phyloP scores from a whole-genome alignment of 2,888 invertebrate species.

The Leptura quadrifasciata region DNA sequence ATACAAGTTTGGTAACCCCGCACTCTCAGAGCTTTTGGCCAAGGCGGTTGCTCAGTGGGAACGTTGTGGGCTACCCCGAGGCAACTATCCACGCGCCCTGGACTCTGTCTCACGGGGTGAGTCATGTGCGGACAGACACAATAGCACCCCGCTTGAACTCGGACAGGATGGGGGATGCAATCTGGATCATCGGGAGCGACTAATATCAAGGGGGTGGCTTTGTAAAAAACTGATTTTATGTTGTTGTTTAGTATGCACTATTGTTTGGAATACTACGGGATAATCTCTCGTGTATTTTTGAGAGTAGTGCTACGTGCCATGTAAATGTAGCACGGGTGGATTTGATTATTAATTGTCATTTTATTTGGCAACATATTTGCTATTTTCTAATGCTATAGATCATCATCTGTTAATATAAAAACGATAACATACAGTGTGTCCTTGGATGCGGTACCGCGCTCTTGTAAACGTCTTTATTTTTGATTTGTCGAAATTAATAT shows the following conservation, averaged over 20 bases:
- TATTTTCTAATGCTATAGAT: too few relatives aligned
- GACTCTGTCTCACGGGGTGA: slow-evolving; percentile 56
- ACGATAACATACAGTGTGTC: too few relatives aligned
- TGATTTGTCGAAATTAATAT: too few relatives aligned
- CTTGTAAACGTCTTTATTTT: too few relatives aligned
- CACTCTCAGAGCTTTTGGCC: slow-evolving; percentile 66
- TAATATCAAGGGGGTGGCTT: slow-evolving; percentile 52
- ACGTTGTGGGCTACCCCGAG: slow-evolving; percentile 72
- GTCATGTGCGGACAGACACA: slow-evolving; percentile 51
- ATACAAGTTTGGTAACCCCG: slow-evolving; percentile 47
- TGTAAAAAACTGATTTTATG: slow-evolving; percentile 59
- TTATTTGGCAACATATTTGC: background rate
- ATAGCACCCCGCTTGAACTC: slow-evolving; percentile 32
- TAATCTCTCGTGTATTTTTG: slow-evolving; percentile 6
- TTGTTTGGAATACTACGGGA: slow-evolving; percentile 40
- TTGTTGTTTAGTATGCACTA: slow-evolving; percentile 50
- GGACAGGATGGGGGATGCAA: slow-evolving; percentile 43
- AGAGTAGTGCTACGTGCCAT: background rate
- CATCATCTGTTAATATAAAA: too few relatives aligned
- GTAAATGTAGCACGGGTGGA: background rate
- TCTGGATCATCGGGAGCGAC: slow-evolving; percentile 46
- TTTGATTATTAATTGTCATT: too few relatives aligned
- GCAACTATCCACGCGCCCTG: slow-evolving; percentile 67
- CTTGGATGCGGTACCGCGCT: too few relatives aligned
- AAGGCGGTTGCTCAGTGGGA: slow-evolving; percentile 74